phyloP scores from a whole-genome alignment of 2,113 vertebrate genomes.

The Lagopus muta region DNA sequence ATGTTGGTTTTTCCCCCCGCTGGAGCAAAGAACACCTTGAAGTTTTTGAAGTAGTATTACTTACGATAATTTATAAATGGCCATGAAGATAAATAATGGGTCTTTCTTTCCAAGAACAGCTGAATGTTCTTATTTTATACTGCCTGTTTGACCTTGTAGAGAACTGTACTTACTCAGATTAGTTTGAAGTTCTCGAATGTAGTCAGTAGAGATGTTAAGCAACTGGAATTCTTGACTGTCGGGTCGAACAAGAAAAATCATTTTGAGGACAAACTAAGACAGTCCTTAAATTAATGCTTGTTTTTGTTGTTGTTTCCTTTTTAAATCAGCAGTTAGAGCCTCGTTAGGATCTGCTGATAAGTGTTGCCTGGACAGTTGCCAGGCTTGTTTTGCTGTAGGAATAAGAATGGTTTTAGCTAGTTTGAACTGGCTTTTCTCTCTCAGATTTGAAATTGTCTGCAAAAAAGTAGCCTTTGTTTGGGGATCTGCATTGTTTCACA shows the following conservation, averaged over 20 bases:
- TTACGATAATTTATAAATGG: slow-evolving; percentile 34
- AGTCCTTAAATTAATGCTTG: slow-evolving; percentile 15
- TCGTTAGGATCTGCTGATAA: slow-evolving; percentile 10
- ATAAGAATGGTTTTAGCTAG: not conserved
- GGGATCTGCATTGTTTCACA: not conserved
- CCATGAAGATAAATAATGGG: slow-evolving; percentile 43
- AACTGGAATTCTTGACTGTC: not conserved
- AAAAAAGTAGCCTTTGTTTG: not conserved
- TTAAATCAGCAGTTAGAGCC: not conserved
- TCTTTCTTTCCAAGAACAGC: slow-evolving; percentile 36
- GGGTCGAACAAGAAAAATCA: slow-evolving; percentile 25
- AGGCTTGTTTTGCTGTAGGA: not conserved
- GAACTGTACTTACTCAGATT: slow-evolving; percentile 29
- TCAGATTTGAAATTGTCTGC: not conserved
- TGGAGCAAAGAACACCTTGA: not conserved
- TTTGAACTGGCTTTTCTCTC: not conserved
- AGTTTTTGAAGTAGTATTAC: slow-evolving; percentile 28
- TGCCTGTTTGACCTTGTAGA: slow-evolving; percentile 53
- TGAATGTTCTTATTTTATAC: slow-evolving; percentile 45
- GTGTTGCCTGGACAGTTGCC: not conserved
- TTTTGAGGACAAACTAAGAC: slow-evolving; percentile 22
- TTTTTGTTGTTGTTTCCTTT: not conserved
- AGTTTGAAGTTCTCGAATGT: not conserved
- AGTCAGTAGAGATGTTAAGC: slow-evolving; percentile 35
- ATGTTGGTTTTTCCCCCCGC: not conserved